Conservation (phyloP, 2,113 vertebrate species). For the Datnioides undecimradiatus region DNA sequence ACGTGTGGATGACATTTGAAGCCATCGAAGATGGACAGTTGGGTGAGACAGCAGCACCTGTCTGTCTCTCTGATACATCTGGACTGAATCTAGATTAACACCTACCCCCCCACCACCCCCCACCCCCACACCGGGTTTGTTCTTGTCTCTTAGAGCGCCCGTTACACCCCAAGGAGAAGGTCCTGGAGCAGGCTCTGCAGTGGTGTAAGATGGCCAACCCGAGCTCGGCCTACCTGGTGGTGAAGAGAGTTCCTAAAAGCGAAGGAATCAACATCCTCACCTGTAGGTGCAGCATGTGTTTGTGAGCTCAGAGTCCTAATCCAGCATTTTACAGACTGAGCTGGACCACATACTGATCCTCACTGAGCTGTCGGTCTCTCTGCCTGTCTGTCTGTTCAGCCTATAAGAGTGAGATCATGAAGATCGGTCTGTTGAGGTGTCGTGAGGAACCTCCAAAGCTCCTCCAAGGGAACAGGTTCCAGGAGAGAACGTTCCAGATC, state of each 20-base stretch:
- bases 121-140: too few species aligned
- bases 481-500: conserved; percentile 95
- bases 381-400: conserved; percentile 74
- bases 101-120: too few species aligned
- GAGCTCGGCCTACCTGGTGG: conserved; percentile 91
- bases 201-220: conserved; percentile 97
- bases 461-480: conserved; percentile 92
- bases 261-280: conserved; percentile 93
- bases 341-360: too few species aligned
- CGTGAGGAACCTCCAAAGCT: conserved; percentile 93
- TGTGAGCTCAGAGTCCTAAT: too few species aligned
- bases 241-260: conserved; percentile 90
- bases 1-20: conserved; percentile 96
- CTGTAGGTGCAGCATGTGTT: conserved; percentile 83
- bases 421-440: conserved; percentile 91
- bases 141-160: conserved; percentile 88
- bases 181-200: conserved; percentile 95
- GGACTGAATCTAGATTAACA: too few species aligned
- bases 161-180: conserved; percentile 95
- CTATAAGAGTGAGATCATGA: conserved; percentile 88
- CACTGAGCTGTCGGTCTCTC: background rate
- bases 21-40: conserved; percentile 93
- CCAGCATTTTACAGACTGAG: too few species aligned
- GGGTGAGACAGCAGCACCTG: conserved; percentile 82
- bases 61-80: background rate